These are phyloP conservation scores for Germaria angustata DNA, from an alignment of 2,888 invertebrate species.

Conservation along the genomic window DNA sequence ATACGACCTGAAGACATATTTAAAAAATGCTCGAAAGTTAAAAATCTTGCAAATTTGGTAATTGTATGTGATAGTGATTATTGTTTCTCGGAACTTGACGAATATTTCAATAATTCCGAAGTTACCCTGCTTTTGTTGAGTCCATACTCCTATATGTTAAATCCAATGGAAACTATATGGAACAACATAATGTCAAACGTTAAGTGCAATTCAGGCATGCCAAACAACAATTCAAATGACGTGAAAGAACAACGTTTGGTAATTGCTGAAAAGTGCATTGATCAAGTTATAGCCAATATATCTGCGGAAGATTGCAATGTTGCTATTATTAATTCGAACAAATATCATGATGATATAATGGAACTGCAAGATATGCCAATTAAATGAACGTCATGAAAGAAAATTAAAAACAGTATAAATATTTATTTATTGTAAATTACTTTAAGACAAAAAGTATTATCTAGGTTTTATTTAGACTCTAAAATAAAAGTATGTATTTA, in stretches of 20 bases:
- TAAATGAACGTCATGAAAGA: slow-evolving; percentile 10
- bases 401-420: slow-evolving; percentile 8
- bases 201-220: slow-evolving; percentile 29
- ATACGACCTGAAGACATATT: slow-evolving; percentile 56
- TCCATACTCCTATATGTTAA: slow-evolving; percentile 62
- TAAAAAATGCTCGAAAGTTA: slow-evolving; percentile 6
- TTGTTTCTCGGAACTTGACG: slow-evolving; percentile 62
- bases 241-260: slow-evolving; percentile 51
- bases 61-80: slow-evolving; percentile 65
- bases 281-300: slow-evolving; percentile 42
- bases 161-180: slow-evolving; percentile 62
- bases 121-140: slow-evolving; percentile 60
- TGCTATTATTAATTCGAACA: slow-evolving; percentile 52
- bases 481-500: slow-evolving; percentile 49
- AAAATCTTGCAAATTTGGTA: slow-evolving; percentile 54
- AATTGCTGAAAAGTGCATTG: slow-evolving; percentile 54
- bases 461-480: slow-evolving; percentile 43
- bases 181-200: slow-evolving; percentile 51
- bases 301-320: slow-evolving; percentile 34
- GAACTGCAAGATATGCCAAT: slow-evolving; percentile 57
- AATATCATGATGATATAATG: slow-evolving; percentile 47
- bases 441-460: slow-evolving; percentile 44
- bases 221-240: slow-evolving; percentile 22
- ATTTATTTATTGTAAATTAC: neutral
- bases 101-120: slow-evolving; percentile 64